Conservation (phyloP, 2,888 invertebrate species). For the Ommatoiulus sabulosus region DNA sequence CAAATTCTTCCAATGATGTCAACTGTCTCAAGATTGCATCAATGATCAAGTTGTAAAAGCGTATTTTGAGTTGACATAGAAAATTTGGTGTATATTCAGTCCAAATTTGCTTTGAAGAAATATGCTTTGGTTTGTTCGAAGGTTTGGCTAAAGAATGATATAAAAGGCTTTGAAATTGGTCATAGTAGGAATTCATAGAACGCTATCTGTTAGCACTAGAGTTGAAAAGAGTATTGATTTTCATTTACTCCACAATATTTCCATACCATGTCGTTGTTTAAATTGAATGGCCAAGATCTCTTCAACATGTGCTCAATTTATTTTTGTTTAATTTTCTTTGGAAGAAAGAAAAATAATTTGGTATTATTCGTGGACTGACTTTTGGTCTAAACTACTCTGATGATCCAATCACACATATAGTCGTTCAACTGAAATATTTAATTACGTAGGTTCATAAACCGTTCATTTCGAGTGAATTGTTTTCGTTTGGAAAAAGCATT, state of each 20-base stretch:
- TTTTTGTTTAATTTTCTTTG: background rate
- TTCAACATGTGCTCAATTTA: background rate
- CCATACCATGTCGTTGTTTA: background rate
- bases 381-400: background rate
- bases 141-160: too few species aligned
- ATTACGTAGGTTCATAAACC: constrained; percentile 16
- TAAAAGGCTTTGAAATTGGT: background rate
- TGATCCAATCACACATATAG: background rate
- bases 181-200: background rate
- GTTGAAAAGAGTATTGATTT: background rate
- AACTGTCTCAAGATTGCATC: too few species aligned
- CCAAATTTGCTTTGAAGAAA: too few species aligned
- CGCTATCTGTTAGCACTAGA: background rate
- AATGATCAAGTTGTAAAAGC: too few species aligned
- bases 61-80: too few species aligned
- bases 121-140: too few species aligned
- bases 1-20: too few species aligned
- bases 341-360: background rate
- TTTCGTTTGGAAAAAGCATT: background rate
- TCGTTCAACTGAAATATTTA: background rate
- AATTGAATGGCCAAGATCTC: background rate
- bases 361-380: background rate
- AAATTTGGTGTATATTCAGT: too few species aligned
- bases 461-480: constrained; percentile 9
- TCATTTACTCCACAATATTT: background rate